Percentiles rank a stretch among this genome's conserved stretches.
Evolutionary conservation across 2,888 invertebrate species (phyloP).

Genomic region (Cremastinae sp.): DNA sequence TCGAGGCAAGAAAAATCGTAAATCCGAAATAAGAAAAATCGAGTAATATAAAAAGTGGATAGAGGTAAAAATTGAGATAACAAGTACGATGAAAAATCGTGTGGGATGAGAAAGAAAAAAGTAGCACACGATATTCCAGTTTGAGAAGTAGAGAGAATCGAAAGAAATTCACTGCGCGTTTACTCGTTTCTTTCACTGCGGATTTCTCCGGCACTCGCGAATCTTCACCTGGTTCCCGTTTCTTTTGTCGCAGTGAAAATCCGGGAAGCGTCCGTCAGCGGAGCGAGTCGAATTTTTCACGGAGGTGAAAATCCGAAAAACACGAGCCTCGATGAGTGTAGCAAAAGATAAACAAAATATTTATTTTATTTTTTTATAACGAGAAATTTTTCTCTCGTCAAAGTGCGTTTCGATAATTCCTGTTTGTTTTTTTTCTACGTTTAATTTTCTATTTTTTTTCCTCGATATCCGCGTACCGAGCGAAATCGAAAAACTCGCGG

Average conservation of each 20-base stretch:
- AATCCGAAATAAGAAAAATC: neutral
- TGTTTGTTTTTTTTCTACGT: neutral
- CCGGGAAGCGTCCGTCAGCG: too few relatives aligned
- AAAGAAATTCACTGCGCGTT: neutral
- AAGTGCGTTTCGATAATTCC: too few relatives aligned
- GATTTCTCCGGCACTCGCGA: constrained; percentile 7
- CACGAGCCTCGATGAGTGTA: too few relatives aligned
- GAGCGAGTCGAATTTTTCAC: too few relatives aligned
- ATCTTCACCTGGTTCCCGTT: neutral
- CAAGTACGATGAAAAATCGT: neutral
- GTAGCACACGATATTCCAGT: neutral
- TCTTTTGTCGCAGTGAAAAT: constrained; percentile 7
- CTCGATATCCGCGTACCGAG: neutral
- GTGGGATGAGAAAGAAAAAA: neutral
- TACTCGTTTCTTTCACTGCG: constrained; percentile 8
- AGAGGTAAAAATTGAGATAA: neutral
- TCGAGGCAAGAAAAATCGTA: too few relatives aligned
- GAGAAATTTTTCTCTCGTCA: too few relatives aligned
- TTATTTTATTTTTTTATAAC: too few relatives aligned
- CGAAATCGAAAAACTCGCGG: constrained; percentile 37
- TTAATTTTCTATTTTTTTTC: neutral
- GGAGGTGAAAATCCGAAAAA: too few relatives aligned
- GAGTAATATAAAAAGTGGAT: neutral
- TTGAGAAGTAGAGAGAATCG: neutral
- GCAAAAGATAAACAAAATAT: too few relatives aligned